Conservation (phyloP, 2,888 invertebrate genomes). For the Oscheius sp. region DNA sequence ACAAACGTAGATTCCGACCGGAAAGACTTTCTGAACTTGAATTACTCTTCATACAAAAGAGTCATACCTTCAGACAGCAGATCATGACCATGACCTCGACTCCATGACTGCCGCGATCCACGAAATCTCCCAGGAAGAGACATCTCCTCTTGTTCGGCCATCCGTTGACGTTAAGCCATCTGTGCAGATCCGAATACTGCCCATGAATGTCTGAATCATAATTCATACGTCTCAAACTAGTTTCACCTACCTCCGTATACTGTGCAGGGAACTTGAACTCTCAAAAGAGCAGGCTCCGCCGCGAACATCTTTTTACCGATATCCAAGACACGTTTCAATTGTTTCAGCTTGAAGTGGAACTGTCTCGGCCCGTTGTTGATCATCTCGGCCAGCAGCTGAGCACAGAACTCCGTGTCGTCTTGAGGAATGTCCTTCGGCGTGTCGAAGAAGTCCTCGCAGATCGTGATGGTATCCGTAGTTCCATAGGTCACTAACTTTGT, state of each 20-base stretch:
- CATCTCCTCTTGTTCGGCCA: conserved; percentile 47
- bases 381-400: conserved; percentile 8
- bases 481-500: neutral
- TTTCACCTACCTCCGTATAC: neutral
- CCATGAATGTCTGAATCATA: conserved; percentile 48
- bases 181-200: conserved; percentile 52
- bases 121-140: conserved; percentile 54
- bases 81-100: conserved; percentile 56
- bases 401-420: conserved; percentile 22
- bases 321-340: conserved; percentile 6
- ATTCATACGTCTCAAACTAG: too few relatives aligned
- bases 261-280: conserved; percentile 9
- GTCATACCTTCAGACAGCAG: conserved; percentile 45
- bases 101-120: conserved; percentile 56
- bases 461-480: conserved; percentile 13
- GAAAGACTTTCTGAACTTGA: conserved; percentile 31
- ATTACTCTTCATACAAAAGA: neutral
- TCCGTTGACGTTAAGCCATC: conserved; percentile 60
- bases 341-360: conserved; percentile 3
- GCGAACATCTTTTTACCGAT: conserved; percentile 10
- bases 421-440: neutral
- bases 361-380: conserved; percentile 20
- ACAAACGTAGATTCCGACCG: conserved; percentile 45
- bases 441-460: neutral
- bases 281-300: conserved; percentile 9